phyloP scores from a whole-genome alignment of 2,888 invertebrate genomes.

The Epiblema foenella region DNA sequence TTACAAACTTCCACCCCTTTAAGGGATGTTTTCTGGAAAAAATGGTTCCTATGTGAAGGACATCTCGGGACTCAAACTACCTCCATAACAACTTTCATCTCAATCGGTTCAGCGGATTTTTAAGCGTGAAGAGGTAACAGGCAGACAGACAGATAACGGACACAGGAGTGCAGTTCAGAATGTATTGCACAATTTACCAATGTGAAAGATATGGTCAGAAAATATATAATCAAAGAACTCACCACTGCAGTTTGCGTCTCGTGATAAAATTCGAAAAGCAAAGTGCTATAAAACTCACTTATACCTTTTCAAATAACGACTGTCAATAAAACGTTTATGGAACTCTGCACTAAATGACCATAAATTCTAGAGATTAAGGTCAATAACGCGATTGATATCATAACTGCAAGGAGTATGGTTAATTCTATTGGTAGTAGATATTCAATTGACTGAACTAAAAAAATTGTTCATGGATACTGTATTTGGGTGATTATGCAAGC shows the following conservation, averaged over 20 bases:
- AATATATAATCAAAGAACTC: slow-evolving; percentile 47
- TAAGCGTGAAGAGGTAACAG: too few relatives aligned
- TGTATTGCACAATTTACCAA: slow-evolving; percentile 44
- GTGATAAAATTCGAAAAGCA: slow-evolving; percentile 58
- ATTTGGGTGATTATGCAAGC: too few relatives aligned
- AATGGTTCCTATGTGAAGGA: too few relatives aligned
- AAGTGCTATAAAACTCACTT: slow-evolving; percentile 62
- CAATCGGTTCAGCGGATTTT: too few relatives aligned
- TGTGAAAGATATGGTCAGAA: slow-evolving; percentile 47
- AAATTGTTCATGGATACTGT: too few relatives aligned
- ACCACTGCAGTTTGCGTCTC: slow-evolving; percentile 27
- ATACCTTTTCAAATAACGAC: slow-evolving; percentile 72
- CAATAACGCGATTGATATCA: slow-evolving; percentile 79
- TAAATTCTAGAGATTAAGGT: slow-evolving; percentile 81
- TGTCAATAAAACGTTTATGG: slow-evolving; percentile 80
- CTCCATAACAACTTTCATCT: too few relatives aligned
- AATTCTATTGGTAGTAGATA: slow-evolving; percentile 40
- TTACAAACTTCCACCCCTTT: too few relatives aligned
- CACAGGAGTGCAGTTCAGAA: neutral
- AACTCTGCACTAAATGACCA: slow-evolving; percentile 75
- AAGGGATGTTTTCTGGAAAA: too few relatives aligned
- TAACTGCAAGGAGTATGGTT: slow-evolving; percentile 68
- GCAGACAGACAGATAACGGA: too few relatives aligned
- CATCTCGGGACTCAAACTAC: too few relatives aligned
- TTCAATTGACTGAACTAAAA: slow-evolving; percentile 39